Conservation (phyloP, 2,888 invertebrate genomes). For the Caenorhabditis becei region DNA sequence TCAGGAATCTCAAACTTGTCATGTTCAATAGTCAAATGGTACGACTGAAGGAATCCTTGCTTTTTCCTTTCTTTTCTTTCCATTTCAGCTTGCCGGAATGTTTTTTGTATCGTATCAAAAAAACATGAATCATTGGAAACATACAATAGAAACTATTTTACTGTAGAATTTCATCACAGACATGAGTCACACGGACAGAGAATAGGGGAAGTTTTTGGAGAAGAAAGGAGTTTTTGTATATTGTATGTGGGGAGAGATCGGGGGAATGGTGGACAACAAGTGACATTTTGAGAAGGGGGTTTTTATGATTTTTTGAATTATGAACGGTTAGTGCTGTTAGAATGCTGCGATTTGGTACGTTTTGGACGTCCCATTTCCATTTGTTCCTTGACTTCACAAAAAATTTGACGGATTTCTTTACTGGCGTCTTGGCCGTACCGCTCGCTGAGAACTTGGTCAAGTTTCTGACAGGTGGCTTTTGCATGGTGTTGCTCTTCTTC, state of each 20-base stretch:
- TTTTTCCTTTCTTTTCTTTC: neutral
- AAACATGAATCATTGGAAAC: constrained; percentile 7
- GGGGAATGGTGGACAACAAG: neutral
- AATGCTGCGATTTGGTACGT: constrained; percentile 21
- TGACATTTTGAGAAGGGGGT: neutral
- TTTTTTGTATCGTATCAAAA: constrained; percentile 15
- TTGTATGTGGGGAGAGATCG: constrained; percentile 9
- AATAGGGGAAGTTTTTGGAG: constrained; percentile 8
- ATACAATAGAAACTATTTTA: constrained; percentile 39
- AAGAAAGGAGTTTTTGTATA: neutral
- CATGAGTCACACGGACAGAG: constrained; percentile 24
- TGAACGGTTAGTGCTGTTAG: constrained; percentile 33
- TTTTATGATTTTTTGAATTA: constrained; percentile 13
- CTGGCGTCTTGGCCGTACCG: constrained; percentile 40
- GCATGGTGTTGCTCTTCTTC: constrained; percentile 10
- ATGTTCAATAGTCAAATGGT: too few species aligned
- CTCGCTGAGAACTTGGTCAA: constrained; percentile 30
- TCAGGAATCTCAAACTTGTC: constrained; percentile 6
- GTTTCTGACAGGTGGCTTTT: constrained; percentile 3
- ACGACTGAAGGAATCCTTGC: too few species aligned
- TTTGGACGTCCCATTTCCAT: constrained; percentile 19
- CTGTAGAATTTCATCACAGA: neutral
- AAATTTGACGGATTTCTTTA: constrained; percentile 50
- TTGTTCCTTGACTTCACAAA: constrained; percentile 46
- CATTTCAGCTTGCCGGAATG: constrained; percentile 6